phyloP scores from a whole-genome alignment of 2,797 vertebrate genomes.

The Phyllotis vaccarum region DNA sequence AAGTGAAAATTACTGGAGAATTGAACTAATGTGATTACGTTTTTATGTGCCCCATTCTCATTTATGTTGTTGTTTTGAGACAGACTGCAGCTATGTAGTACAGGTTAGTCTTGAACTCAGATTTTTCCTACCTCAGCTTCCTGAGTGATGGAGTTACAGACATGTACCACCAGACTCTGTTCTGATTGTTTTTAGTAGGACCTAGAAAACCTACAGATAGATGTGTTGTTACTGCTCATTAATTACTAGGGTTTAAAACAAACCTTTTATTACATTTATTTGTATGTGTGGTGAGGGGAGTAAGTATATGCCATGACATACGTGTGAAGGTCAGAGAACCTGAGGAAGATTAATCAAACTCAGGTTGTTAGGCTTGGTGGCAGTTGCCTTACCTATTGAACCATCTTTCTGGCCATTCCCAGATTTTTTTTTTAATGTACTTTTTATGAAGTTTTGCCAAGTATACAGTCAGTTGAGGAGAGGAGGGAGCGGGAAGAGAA shows the following conservation, averaged over 20 bases:
- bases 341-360: neutral
- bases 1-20: slow-evolving; percentile 77
- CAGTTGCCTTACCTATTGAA: neutral
- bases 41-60: slow-evolving; percentile 42
- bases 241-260: neutral
- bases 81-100: neutral
- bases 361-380: neutral
- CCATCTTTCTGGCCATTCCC: neutral
- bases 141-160: neutral
- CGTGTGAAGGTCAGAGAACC: neutral
- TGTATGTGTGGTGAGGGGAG: neutral
- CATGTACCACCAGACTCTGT: neutral
- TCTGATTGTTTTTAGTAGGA: neutral
- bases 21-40: neutral
- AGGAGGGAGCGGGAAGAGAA: neutral
- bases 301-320: neutral
- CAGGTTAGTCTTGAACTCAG: neutral
- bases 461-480: neutral
- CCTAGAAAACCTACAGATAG: slow-evolving; percentile 58
- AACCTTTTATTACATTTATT: neutral
- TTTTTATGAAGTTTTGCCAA: slow-evolving; percentile 17
- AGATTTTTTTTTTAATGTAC: slow-evolving; percentile 21
- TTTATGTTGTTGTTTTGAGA: neutral
- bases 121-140: neutral
- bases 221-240: slow-evolving; percentile 34